Base-by-base conservation (phyloP, 2,797 vertebrate species). In the Leptodactylus fallax region DNA sequence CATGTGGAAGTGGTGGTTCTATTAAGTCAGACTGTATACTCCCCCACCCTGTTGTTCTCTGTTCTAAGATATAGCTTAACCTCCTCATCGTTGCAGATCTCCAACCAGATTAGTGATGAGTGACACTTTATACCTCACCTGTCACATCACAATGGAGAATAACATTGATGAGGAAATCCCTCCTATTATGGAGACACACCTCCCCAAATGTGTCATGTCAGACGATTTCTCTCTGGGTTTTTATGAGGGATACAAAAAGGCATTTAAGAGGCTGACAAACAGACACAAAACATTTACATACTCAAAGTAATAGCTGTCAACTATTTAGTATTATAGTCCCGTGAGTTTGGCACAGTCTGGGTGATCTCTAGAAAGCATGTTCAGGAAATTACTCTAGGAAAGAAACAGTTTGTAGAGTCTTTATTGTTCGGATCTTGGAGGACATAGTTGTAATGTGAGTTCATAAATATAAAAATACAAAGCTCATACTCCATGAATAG, bases 131-230 rank as follows among this genome's bases (percentile, higher is more conserved):
- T 86, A 86, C 85, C 85, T 83, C 85, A 83, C 49, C 80, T 89
- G 85, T 89, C 88, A 89, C 63, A 83, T 87, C 80, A 89, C 88
- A 89, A 86, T 89, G 27, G 72, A 83, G 55, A 51, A 89, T 83
- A 83, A 83, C 85, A 86, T 71, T 89, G 88, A 89, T 79, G 85
- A 87, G 72, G 77, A 86, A 83, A 89, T 89, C 88, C 67, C 74
- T 86, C 74, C 53, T 86, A 87, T 89, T 89, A 72, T 83, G 60
- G 74, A 74, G 88, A 87, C 85, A 89, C 84, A 89, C 85, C 88
- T 87, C 74, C 85, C 80, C 86, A 79, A 84, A 79, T 87, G 65
- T 87, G 88, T 89, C 80, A 87, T 49, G 80, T 83, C 74, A 89
- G 80, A 89, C 88, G 17, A 83, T 79, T 83, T 87, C 55, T 86